phyloP scores from a whole-genome alignment of 2,113 vertebrate species.

The Ploceus nigricollis region DNA sequence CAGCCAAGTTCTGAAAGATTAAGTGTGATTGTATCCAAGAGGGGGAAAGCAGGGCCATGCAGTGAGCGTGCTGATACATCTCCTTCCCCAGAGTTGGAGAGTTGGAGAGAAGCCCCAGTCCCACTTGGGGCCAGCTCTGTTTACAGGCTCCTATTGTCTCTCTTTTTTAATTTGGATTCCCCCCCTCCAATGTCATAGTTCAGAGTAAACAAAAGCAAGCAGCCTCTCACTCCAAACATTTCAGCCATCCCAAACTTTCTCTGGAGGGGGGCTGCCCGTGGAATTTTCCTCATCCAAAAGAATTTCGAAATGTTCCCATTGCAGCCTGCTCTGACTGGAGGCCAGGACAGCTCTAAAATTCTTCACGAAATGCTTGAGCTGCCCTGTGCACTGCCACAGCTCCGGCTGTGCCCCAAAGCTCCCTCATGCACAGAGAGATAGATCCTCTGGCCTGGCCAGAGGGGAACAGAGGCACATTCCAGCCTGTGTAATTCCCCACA shows the following conservation, averaged over 20 bases:
- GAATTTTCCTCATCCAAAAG: constrained; percentile 59
- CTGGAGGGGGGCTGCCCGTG: constrained; percentile 37
- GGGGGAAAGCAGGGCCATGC: not conserved
- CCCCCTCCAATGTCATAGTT: not conserved
- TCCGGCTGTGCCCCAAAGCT: fast-evolving
- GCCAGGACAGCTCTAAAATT: constrained; percentile 29
- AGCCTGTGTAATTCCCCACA: not conserved
- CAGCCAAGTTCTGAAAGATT: constrained; percentile 29
- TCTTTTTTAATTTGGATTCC: not conserved
- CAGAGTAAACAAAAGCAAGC: constrained; percentile 60
- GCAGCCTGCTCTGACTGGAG: constrained; percentile 38
- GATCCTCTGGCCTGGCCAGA: not conserved
- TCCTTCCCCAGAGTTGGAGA: constrained; percentile 25
- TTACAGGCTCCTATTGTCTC: constrained; percentile 46
- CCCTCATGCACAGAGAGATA: not conserved
- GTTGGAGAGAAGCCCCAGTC: not conserved
- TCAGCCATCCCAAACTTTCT: constrained; percentile 65
- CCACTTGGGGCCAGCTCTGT: not conserved
- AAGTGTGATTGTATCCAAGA: not conserved
- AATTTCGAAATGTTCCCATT: constrained; percentile 60
- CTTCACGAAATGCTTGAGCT: not conserved
- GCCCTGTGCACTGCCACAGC: not conserved
- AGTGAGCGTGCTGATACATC: constrained; percentile 34
- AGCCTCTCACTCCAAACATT: constrained; percentile 55
- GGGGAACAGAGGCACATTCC: not conserved